Base-by-base conservation (phyloP, 2,113 vertebrate genomes). In the Montifringilla adamsi region DNA sequence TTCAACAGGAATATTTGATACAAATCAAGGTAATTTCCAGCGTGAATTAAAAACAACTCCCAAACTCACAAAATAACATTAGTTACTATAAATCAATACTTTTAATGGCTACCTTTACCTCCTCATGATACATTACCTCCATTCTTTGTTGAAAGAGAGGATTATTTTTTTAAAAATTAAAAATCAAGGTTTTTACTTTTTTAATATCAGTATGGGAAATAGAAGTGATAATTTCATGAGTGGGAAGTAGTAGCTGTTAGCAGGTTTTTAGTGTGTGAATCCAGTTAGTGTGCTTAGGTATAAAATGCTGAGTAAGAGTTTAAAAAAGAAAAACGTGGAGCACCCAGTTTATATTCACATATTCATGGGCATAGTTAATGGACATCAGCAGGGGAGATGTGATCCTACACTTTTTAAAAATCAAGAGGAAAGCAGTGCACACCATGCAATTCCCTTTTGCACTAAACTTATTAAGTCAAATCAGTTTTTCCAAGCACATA, bases 391-490 rank as follows among this genome's bases (percentile, higher is more conserved):
- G 96, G 76, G 86, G 95, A 90, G 58, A 87, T 88, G 52, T 79
- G 77, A 75, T 93, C 81, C 63, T 37, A 77, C 41, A 83, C 74
- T 89, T 94, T 62, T 77, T 43, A 84, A 93, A 89, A 94, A 88
- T 67, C 53, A 90, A 88, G 87, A 66, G 90, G 50, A 95, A 89
- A 84, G 82, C 79, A 89, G 59, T 78, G 68, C 87, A 81, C 72
- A 84, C 69, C 76, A 86, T 83, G 62, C 50, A 96, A 86, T 89
- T 96, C 79, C 59, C 78, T 87, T 95, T 84, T 96, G 84, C 89
- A 87, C 97, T 90, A 87, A 95, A 96, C 86, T 94, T 97, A 95
- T 46, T 96, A 97, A 97, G 82, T 97, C 96, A 96, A 95, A 97
- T 97, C 94, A 96, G 15, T 97, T 98, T 95, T 97, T 95, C 94